phyloP scores from a whole-genome alignment of 2,113 vertebrate genomes.

The Plecotus auritus region DNA sequence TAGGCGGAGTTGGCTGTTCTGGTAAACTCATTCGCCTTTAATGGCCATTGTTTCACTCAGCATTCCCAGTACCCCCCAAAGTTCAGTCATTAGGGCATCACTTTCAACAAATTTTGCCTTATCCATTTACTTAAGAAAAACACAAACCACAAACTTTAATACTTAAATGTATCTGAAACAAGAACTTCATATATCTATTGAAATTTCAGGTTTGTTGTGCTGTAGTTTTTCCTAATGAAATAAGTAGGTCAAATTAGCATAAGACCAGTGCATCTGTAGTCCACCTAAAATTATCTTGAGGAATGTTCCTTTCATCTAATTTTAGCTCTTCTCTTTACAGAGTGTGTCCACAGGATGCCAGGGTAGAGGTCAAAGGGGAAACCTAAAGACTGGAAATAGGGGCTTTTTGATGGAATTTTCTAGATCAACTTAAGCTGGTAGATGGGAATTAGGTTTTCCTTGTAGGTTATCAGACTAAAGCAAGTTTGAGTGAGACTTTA shows the following conservation, averaged over 20 bases:
- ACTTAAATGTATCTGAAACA: neutral
- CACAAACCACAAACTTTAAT: neutral
- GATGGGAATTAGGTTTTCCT: neutral
- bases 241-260: neutral
- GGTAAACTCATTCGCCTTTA: neutral
- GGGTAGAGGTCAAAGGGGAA: neutral
- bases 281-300: neutral
- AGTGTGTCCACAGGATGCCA: neutral
- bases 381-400: neutral
- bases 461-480: neutral
- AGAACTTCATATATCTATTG: neutral
- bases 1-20: neutral
- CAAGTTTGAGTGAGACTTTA: neutral
- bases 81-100: neutral
- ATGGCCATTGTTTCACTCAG: neutral
- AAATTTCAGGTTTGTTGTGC: neutral
- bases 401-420: slow-evolving; percentile 7
- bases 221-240: slow-evolving; percentile 2
- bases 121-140: neutral
- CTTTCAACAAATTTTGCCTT: neutral
- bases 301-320: neutral
- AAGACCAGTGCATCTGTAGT: neutral
- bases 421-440: neutral
- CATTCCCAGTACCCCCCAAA: neutral
- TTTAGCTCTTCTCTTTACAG: neutral